Percentiles rank a stretch among this genome's conserved stretches.
Evolutionary conservation across 2,888 invertebrate genomes (phyloP).

Genomic region (Colostygia pectinataria): DNA sequence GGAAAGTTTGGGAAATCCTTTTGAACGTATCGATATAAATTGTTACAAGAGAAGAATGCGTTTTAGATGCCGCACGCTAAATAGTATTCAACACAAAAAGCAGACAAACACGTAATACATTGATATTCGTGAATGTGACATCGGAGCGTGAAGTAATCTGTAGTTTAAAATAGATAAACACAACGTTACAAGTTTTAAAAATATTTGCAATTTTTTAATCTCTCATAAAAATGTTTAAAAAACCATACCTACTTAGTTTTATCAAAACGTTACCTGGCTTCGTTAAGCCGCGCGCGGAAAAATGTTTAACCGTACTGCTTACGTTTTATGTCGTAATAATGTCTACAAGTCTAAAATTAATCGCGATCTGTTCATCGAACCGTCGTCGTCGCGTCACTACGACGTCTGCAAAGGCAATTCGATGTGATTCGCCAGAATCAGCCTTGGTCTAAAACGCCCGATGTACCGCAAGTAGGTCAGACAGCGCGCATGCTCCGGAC

Average conservation of each 20-base stretch:
- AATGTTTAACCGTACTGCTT: background rate
- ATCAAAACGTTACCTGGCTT: constrained; percentile 10
- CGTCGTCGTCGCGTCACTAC: constrained; percentile 69
- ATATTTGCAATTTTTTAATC: too few species aligned
- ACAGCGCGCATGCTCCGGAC: constrained; percentile 79
- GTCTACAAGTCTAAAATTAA: constrained; percentile 47
- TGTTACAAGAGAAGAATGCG: constrained; percentile 42
- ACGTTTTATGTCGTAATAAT: constrained; percentile 22
- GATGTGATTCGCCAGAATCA: constrained; percentile 64
- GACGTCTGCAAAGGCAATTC: constrained; percentile 68
- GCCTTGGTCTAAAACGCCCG: constrained; percentile 75
- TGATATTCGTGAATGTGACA: constrained; percentile 54
- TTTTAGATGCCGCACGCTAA: constrained; percentile 67
- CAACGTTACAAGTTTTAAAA: background rate
- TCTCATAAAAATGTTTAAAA: too few species aligned
- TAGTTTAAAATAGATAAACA: too few species aligned
- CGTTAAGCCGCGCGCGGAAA: background rate
- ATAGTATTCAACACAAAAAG: constrained; percentile 57
- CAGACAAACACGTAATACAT: constrained; percentile 52
- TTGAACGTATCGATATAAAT: constrained; percentile 44
- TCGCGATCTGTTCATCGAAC: constrained; percentile 48
- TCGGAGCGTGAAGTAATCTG: constrained; percentile 45
- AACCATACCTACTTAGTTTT: too few species aligned
- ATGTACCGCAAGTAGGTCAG: constrained; percentile 75
- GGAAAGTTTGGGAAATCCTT: constrained; percentile 50